Percentiles rank a stretch among this genome's conserved stretches.
phyloP scores from a whole-genome alignment of 2,113 vertebrate genomes.

The Oxygymnocypris stewartii region DNA sequence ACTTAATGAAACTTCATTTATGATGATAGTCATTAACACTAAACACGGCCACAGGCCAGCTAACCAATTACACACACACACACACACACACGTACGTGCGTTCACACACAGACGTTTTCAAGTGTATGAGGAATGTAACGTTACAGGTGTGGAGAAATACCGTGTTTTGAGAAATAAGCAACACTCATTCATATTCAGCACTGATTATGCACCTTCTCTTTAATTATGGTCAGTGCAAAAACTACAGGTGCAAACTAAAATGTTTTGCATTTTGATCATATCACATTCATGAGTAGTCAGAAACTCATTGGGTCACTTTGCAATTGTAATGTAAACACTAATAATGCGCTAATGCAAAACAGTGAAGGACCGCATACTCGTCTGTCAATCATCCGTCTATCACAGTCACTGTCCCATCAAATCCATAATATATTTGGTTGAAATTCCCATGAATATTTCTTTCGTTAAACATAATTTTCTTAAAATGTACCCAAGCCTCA shows the following conservation, averaged over 20 bases:
- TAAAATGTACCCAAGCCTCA: no score
- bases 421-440: neutral
- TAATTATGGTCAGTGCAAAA: neutral
- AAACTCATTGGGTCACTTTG: neutral
- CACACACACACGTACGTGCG: neutral
- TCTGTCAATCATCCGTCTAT: neutral
- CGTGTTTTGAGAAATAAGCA: neutral
- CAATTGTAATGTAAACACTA: no score
- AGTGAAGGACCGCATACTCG: neutral
- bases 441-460: no score
- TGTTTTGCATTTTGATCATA: neutral
- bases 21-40: conserved; percentile 60
- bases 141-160: neutral
- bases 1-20: conserved; percentile 64
- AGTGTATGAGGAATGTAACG: neutral
- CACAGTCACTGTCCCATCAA: no score
- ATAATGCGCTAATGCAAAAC: neutral
- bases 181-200: neutral
- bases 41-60: conserved; percentile 61
- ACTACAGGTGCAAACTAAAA: neutral
- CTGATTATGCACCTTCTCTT: neutral
- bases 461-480: no score
- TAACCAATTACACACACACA: conserved; percentile 54
- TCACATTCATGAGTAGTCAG: neutral
- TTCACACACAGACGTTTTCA: neutral